Percentiles rank a stretch among this genome's conserved stretches.
Evolutionary conservation across 2,113 vertebrate genomes (phyloP).

Genomic region (Sciurus niger): DNA sequence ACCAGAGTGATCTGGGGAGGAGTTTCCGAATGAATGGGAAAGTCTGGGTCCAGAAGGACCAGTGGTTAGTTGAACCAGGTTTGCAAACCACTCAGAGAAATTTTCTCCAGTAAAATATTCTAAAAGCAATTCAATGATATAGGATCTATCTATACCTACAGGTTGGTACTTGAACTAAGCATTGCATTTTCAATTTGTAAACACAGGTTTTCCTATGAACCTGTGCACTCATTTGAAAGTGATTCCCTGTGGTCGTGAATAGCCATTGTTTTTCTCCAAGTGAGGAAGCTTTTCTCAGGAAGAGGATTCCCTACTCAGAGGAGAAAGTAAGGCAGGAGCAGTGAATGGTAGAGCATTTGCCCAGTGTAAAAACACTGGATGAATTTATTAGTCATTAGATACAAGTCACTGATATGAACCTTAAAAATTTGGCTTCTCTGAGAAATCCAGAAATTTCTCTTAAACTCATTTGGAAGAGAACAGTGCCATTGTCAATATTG

Average conservation of each 20-base stretch:
- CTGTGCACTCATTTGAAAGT: not conserved
- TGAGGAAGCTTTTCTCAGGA: constrained; percentile 20
- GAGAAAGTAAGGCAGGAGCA: not conserved
- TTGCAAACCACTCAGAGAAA: not conserved
- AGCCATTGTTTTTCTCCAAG: not conserved
- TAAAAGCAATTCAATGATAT: not conserved
- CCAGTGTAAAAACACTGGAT: not conserved
- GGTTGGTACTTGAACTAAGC: not conserved
- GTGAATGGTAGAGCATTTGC: not conserved
- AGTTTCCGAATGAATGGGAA: not conserved
- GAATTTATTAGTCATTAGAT: not conserved
- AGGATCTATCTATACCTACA: not conserved
- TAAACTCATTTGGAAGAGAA: not conserved
- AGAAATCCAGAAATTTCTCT: not conserved
- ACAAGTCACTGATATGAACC: not conserved
- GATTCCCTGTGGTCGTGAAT: not conserved
- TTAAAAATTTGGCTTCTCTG: not conserved
- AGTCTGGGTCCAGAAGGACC: not conserved
- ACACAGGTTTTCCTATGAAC: not conserved
- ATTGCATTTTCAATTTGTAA: not conserved
- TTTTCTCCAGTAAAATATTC: not conserved
- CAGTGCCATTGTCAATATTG: not conserved
- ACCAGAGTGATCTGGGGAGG: no score
- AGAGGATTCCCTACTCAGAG: not conserved
- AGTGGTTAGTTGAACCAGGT: not conserved